Evolutionary conservation across 1,140 invertebrate species (phyloP), one percentile per base, ranked within the genome.

Genomic region (Trichonephila clavata): DNA sequence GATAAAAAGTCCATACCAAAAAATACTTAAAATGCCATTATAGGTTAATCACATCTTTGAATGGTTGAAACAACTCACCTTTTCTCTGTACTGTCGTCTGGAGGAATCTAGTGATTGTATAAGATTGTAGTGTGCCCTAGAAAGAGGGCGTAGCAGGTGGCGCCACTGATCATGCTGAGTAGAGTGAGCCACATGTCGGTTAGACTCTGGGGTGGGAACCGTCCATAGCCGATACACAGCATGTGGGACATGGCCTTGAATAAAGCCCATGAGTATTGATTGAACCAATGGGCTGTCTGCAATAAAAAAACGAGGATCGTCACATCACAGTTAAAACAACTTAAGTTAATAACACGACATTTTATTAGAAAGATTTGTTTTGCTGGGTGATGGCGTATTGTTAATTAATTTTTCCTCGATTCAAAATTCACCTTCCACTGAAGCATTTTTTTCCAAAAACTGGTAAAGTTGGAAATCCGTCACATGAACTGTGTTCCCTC

Each of bases 221-320:
- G 97, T 94, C 98, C 98, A 95, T 99, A 99, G 88, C 99, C 99
- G 95, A 99, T 99, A 96, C 98, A 99, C 94, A 99, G 96, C 99
- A 99, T 99, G 96, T 99, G 99, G 24, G 99, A 99, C 98, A 99
- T 98, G 50, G 99, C 99, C 96, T 99, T 99, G 96, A 99, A 99
- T 94, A 99, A 96, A 65, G 99, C 98, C 98, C 99, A 99, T 92
- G 99, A 99, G 96, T 99, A 99, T 96, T 99, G 99, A 95, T 99
- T 98, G 95, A 99, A 96, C 99, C 99, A 99, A 96, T 98, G 98
- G 65, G 98, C 98, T 95, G 99, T 97, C 99, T 99, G 97, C 0
- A 59, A 95, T 94, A 94, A 20, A 84, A n/a, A 94, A 21, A 88
- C 7, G 32, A n/a, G 57, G 0, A 3, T 50, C 7, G 10, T 50